Percentiles rank a stretch among this genome's conserved stretches.
These are phyloP conservation scores for Phylloscopus trochiloides DNA, from an alignment of 2,113 vertebrate genomes.

Conservation along the genomic window DNA sequence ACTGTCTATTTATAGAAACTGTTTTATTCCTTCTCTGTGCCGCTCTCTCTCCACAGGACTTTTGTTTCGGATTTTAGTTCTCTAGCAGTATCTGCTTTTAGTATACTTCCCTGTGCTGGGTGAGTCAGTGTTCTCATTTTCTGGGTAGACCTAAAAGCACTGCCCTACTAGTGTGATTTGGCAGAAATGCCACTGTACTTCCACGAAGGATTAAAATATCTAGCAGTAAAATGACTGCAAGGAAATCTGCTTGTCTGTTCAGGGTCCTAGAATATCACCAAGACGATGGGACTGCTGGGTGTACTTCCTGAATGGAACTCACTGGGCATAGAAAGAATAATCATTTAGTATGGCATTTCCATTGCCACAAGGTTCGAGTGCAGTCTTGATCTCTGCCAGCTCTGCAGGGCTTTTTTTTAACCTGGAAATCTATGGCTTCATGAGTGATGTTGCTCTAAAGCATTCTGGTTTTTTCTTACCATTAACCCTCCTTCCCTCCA, in stretches of 20 bases:
- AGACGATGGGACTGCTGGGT: neutral
- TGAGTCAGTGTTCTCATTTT: neutral
- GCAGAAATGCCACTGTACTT: neutral
- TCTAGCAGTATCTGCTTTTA: neutral
- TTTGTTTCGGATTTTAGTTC: neutral
- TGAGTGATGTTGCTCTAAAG: neutral
- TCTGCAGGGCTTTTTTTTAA: neutral
- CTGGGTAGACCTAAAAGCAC: neutral
- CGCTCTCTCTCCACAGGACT: neutral
- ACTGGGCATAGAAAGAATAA: neutral
- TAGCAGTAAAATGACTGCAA: neutral
- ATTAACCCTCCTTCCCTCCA: neutral
- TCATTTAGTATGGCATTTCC: neutral
- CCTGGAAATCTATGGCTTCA: neutral
- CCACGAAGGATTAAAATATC: neutral
- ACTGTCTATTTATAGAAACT: neutral
- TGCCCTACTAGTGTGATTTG: neutral
- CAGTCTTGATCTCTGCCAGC: neutral
- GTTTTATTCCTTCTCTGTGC: neutral
- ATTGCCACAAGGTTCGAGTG: neutral
- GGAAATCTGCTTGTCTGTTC: neutral
- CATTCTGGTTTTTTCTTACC: neutral
- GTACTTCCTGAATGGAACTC: neutral
- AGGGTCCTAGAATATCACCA: neutral
- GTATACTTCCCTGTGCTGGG: neutral